These are phyloP conservation scores for Apostichopus californicus DNA, from an alignment of 35 echinoderm and acorn worm genomes.

Conservation along the genomic window DNA sequence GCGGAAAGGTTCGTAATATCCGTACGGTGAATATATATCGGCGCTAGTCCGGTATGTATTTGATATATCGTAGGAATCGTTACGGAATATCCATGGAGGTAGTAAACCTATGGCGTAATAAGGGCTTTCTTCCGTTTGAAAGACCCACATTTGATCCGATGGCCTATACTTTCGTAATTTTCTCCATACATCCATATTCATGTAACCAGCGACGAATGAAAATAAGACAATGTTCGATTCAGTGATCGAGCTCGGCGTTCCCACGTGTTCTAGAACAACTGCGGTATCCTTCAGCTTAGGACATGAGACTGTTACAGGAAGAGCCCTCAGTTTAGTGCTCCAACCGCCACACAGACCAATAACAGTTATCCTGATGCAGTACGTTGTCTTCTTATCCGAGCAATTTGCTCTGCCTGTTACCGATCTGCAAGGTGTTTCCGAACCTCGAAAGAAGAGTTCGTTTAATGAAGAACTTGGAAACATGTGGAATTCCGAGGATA, in stretches of 20 bases:
- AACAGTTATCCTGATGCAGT: neutral
- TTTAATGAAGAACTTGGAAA: no score
- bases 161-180: conserved; percentile 8
- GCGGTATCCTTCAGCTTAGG: neutral
- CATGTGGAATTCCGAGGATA: no score
- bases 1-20: conserved; percentile 3
- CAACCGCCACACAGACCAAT: conserved; percentile 20
- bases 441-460: neutral
- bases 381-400: neutral
- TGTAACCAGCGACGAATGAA: neutral
- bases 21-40: conserved; percentile 30
- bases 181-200: conserved; percentile 29
- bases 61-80: conserved; percentile 32
- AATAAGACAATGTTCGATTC: conserved; percentile 37
- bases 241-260: neutral
- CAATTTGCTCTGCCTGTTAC: neutral
- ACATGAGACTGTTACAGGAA: neutral
- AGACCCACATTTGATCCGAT: conserved; percentile 43
- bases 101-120: neutral
- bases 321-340: neutral
- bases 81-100: neutral
- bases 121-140: conserved; percentile 34
- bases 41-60: conserved; percentile 16
- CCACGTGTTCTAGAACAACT: conserved; percentile 20
- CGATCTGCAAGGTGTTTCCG: neutral